Percentiles rank a stretch among this genome's conserved stretches.
These are phyloP conservation scores for Alosa alosa DNA, from an alignment of 2,113 vertebrate species.

Conservation along the genomic window DNA sequence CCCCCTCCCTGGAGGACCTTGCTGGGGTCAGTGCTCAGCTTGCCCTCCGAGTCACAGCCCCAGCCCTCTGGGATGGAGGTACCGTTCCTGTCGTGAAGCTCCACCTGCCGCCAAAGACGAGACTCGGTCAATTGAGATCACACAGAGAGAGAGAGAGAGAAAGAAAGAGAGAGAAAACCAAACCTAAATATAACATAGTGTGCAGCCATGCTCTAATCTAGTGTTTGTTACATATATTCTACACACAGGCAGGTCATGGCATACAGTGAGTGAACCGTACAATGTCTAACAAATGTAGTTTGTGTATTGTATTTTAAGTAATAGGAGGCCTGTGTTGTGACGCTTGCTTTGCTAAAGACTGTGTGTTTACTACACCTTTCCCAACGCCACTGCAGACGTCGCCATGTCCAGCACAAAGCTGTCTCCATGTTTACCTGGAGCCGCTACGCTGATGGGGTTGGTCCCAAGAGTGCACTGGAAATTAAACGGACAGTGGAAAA, in stretches of 20 bases:
- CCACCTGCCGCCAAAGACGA: constrained; percentile 56
- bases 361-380: constrained; percentile 62
- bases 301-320: not conserved
- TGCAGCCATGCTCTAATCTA: not conserved
- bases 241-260: too few species aligned
- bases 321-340: too few species aligned
- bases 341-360: not conserved
- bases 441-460: constrained; percentile 72
- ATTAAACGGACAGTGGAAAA: constrained; percentile 6
- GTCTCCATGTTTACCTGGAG: constrained; percentile 67
- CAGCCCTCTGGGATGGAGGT: constrained; percentile 70
- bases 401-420: constrained; percentile 78
- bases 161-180: not conserved
- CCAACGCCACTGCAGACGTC: constrained; percentile 71
- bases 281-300: not conserved
- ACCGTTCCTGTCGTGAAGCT: constrained; percentile 64
- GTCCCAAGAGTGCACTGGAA: constrained; percentile 73
- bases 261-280: not conserved
- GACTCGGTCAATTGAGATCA: not conserved
- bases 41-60: constrained; percentile 69
- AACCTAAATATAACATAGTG: not conserved
- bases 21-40: constrained; percentile 60
- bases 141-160: not conserved
- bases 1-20: constrained; percentile 68
- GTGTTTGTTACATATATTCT: not conserved